Evolutionary conservation across 2,888 invertebrate species (phyloP).

Genomic region (Philereme transversata): DNA sequence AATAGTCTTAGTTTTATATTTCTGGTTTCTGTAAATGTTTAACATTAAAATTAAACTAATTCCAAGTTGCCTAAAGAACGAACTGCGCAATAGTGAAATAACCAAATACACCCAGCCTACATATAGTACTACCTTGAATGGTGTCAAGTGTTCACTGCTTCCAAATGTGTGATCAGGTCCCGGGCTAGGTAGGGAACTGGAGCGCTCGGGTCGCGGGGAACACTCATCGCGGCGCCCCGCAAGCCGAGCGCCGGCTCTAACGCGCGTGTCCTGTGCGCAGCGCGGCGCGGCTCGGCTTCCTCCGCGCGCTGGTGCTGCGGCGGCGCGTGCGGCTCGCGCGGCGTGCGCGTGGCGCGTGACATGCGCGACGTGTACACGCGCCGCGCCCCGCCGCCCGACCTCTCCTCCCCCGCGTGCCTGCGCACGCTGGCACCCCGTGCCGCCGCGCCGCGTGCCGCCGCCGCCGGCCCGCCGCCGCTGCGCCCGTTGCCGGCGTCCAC

Average conservation of each 20-base stretch:
- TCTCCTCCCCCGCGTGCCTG: constrained; percentile 79
- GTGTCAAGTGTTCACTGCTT: too few relatives aligned
- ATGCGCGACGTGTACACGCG: constrained; percentile 85
- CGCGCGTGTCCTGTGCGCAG: constrained; percentile 57
- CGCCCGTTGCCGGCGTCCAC: constrained; percentile 42
- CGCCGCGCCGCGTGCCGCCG: constrained; percentile 50
- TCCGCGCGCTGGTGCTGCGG: constrained; percentile 53
- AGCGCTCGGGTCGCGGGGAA: too few relatives aligned
- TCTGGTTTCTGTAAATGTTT: too few relatives aligned
- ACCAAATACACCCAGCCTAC: too few relatives aligned
- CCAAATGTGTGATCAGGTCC: too few relatives aligned
- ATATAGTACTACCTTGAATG: too few relatives aligned
- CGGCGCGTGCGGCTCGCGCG: constrained; percentile 41
- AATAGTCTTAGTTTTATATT: too few relatives aligned
- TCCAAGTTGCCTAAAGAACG: too few relatives aligned
- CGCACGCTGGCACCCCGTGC: constrained; percentile 51
- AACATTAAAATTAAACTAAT: too few relatives aligned
- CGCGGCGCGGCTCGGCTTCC: constrained; percentile 55
- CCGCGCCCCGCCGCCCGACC: constrained; percentile 57
- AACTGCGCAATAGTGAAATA: too few relatives aligned
- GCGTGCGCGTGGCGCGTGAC: constrained; percentile 56
- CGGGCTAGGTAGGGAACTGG: too few relatives aligned
- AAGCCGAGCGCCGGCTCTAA: constrained; percentile 17
- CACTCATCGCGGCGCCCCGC: neutral
- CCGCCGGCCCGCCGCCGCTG: constrained; percentile 53